phyloP scores from a whole-genome alignment of 2,113 vertebrate species.

The Cinclus mexicanus region DNA sequence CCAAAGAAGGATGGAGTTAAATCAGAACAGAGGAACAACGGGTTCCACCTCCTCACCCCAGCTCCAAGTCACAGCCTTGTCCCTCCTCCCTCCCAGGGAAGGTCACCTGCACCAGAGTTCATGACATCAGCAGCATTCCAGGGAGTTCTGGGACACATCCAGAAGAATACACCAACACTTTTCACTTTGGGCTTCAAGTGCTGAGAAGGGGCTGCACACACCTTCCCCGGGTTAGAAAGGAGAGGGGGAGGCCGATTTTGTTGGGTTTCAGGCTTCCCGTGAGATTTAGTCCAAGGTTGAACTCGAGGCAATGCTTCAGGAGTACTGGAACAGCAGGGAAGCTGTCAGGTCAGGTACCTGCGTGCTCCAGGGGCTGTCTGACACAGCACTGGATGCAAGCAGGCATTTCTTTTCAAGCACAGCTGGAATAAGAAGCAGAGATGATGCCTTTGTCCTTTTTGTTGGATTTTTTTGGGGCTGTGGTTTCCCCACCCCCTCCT shows the following conservation, averaged over 20 bases:
- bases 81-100: neutral
- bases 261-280: neutral
- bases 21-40: neutral
- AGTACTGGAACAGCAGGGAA: neutral
- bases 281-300: neutral
- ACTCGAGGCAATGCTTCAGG: neutral
- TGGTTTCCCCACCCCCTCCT: neutral
- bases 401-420: neutral
- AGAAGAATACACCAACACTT: neutral
- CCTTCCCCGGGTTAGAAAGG: neutral
- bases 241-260: neutral
- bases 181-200: neutral
- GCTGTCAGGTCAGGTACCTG: neutral
- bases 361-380: rapidly evolving
- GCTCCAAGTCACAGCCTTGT: rapidly evolving
- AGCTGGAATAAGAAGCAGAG: neutral
- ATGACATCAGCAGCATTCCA: rapidly evolving
- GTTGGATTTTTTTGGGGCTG: neutral
- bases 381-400: neutral
- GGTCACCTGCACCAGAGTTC: neutral
- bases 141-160: neutral
- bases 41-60: neutral
- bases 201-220: neutral
- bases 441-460: neutral
- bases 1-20: neutral